Percentiles rank a stretch among this genome's conserved stretches.
These are phyloP conservation scores for Gallinago undulata DNA, from an alignment of 2,113 vertebrate genomes.

Conservation along the genomic window DNA sequence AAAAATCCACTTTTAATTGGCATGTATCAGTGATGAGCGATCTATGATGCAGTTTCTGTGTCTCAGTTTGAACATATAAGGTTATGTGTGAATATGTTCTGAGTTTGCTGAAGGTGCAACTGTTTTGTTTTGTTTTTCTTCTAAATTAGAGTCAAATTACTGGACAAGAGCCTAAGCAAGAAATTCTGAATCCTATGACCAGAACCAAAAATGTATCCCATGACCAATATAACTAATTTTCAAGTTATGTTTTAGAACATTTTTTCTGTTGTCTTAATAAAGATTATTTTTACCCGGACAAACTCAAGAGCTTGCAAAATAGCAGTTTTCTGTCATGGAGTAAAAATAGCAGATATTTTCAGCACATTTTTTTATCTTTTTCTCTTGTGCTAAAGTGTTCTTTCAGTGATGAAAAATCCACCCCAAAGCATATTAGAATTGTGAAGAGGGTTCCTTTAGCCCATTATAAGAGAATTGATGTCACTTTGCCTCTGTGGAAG, in stretches of 20 bases:
- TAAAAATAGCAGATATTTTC: not conserved
- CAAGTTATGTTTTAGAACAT: not conserved
- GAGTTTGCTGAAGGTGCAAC: not conserved
- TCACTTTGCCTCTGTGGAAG: not conserved
- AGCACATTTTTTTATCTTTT: not conserved
- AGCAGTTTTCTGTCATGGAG: not conserved
- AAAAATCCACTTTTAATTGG: not conserved
- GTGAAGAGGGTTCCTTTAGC: not conserved
- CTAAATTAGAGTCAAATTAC: not conserved
- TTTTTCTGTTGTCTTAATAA: not conserved
- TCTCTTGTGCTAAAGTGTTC: not conserved
- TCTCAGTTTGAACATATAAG: not conserved
- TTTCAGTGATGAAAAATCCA: not conserved
- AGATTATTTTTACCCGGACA: not conserved
- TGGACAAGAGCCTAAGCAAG: not conserved
- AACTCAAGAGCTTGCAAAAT: not conserved
- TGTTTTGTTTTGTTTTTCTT: not conserved
- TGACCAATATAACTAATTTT: not conserved
- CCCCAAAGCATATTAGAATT: not conserved
- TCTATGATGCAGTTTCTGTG: not conserved
- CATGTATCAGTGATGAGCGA: accelerated
- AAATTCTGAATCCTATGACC: not conserved
- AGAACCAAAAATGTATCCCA: not conserved
- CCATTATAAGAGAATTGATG: not conserved
- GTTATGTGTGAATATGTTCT: not conserved